Conservation (phyloP, 2,113 vertebrate species). For the Oceanodroma tethys region DNA sequence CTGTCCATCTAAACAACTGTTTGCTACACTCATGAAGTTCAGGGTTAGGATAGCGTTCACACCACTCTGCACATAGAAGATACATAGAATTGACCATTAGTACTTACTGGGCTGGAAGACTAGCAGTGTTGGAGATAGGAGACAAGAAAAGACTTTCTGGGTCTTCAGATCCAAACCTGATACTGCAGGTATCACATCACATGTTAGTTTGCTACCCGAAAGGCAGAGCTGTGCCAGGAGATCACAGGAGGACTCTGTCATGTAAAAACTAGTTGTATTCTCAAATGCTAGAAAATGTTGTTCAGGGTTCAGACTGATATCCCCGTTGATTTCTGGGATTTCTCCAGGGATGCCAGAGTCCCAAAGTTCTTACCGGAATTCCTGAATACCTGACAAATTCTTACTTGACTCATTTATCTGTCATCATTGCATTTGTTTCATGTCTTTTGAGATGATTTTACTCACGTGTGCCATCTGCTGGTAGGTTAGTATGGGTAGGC, state of each 20-base stretch:
- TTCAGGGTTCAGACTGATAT: not conserved
- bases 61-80: fast-evolving
- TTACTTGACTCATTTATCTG: not conserved
- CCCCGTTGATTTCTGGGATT: not conserved
- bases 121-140: fast-evolving
- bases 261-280: not conserved
- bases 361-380: not conserved
- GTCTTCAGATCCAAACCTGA: not conserved
- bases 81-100: fast-evolving
- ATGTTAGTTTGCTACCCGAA: fast-evolving
- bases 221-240: not conserved
- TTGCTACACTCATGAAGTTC: fast-evolving
- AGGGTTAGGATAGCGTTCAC: not conserved
- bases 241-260: not conserved
- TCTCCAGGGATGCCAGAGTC: not conserved
- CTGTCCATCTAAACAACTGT: fast-evolving
- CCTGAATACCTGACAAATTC: not conserved
- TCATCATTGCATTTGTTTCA: not conserved
- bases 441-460: not conserved
- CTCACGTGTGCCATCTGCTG: not conserved
- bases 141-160: not conserved
- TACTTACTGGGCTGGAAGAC: not conserved
- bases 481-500: not conserved
- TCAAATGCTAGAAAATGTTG: not conserved
- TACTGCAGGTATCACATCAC: not conserved